Evolutionary conservation across 2,113 vertebrate species (phyloP), one percentile per base, ranked within the genome.

Genomic region (Ochotona princeps): DNA sequence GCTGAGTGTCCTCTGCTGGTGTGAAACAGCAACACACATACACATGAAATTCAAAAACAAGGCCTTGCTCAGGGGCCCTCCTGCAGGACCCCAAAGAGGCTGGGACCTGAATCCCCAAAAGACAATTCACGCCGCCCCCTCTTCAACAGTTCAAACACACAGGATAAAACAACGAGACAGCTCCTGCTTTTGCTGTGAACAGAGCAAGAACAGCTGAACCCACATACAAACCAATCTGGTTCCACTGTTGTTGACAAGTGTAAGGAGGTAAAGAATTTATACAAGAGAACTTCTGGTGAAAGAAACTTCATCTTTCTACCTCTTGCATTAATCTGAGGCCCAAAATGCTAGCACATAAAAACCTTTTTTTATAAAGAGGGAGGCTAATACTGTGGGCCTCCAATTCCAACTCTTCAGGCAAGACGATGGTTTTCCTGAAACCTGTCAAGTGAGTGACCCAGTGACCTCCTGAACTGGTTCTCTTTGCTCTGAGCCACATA

Each of bases 401-500:
- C 75, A 90, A 28, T 74, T 89, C 63, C 87, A 35, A 79, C 78
- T 95, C 85, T 94, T 96, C 54, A 83, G 92, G 32, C 35, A 96
- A 95, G 83, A 95, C 82, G 81, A 94, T 15, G 74, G 85, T 86
- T 94, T 96, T 89, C 83, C 83, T 73, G 82, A 63, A 94, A 72
- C 74, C 91, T 95, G 57, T 73, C 89, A 92, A 67, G 76, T 78
- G 87, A 96, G 84, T 4, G 21, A 78, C 84, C 67, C 61, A 67
- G 73, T 87, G 93, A 96, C 78, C 81, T 94, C 93, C 94, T 82
- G 38, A 57, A 65, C 67, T 88, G 88, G 93, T 72, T 60, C 51
- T 75, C 87, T 92, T 93, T 61, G 93, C 89, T 73, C 83, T 76
- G 13, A 32, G 76, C 83, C 76, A 78, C 89, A 78, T 35, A 80